phyloP scores from a whole-genome alignment of 2,888 invertebrate species.

The Habroteleia sp. region DNA sequence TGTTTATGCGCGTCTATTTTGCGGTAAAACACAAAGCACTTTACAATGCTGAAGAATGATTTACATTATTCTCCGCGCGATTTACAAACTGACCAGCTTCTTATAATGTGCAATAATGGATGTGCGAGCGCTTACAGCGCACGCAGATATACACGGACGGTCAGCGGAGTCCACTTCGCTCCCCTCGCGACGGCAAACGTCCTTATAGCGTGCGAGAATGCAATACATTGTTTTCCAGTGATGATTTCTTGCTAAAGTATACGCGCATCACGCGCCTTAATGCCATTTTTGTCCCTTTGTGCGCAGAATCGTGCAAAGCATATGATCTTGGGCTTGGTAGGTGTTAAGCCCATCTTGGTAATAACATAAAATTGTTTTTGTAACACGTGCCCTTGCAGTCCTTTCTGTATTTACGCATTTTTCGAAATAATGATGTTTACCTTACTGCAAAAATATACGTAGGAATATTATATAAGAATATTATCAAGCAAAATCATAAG shows the following conservation, averaged over 20 bases:
- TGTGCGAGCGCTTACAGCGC: slow-evolving; percentile 58
- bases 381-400: background rate
- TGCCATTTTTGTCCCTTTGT: slow-evolving; percentile 31
- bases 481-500: too few species aligned
- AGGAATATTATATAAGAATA: too few species aligned
- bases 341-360: slow-evolving; percentile 42
- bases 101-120: slow-evolving; percentile 72
- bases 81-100: slow-evolving; percentile 71
- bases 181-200: slow-evolving; percentile 61
- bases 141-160: slow-evolving; percentile 40
- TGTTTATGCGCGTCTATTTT: slow-evolving; percentile 60
- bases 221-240: slow-evolving; percentile 68
- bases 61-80: slow-evolving; percentile 74
- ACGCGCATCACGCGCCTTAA: slow-evolving; percentile 44
- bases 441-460: too few species aligned
- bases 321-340: slow-evolving; percentile 25
- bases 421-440: too few species aligned
- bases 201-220: slow-evolving; percentile 74
- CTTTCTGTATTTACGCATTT: background rate
- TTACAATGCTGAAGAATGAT: slow-evolving; percentile 74
- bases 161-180: slow-evolving; percentile 41
- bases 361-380: slow-evolving; percentile 7
- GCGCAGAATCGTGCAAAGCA: slow-evolving; percentile 18
- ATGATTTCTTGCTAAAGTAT: slow-evolving; percentile 59
- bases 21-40: slow-evolving; percentile 65